Evolutionary conservation across 35 echinoderm and acorn worm genomes (phyloP).

Genomic region (Hemicentrotus pulcherrimus): DNA sequence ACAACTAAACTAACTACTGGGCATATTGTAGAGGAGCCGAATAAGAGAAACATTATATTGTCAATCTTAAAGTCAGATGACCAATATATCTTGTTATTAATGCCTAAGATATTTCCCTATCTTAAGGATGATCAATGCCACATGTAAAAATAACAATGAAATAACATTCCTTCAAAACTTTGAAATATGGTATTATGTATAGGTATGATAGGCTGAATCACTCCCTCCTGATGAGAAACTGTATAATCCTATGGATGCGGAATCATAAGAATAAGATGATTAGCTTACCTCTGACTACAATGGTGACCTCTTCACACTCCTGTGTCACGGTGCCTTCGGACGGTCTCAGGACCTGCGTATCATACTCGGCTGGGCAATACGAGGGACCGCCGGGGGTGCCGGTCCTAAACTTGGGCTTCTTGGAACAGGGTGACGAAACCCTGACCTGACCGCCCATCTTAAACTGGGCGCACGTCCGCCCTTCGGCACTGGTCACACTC

Average conservation of each 20-base stretch:
- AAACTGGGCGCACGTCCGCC: slow-evolving; percentile 27
- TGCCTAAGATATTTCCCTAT: background rate
- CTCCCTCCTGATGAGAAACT: background rate
- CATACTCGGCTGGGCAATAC: slow-evolving; percentile 27
- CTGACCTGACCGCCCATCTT: slow-evolving; percentile 36
- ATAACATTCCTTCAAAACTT: too few relatives aligned
- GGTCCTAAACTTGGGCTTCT: slow-evolving; percentile 32
- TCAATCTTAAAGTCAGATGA: too few relatives aligned
- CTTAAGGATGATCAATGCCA: background rate
- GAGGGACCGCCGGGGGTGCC: background rate
- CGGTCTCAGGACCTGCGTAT: slow-evolving; percentile 17
- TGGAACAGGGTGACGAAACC: slow-evolving; percentile 31
- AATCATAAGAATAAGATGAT: background rate
- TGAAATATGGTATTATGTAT: too few relatives aligned
- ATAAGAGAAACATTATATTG: background rate
- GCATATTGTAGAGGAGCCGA: background rate
- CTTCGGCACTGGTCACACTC: background rate
- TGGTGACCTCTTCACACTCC: slow-evolving; percentile 13
- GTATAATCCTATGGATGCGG: background rate
- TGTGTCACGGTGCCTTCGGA: background rate
- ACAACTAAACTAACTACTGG: background rate
- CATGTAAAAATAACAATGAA: background rate
- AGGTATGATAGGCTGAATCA: background rate
- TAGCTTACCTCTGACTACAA: slow-evolving; percentile 35
- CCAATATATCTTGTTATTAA: too few relatives aligned